Evolutionary conservation across 2,888 invertebrate species (phyloP), one percentile per base, ranked within the genome.

Genomic region (Augiades crinisus): DNA sequence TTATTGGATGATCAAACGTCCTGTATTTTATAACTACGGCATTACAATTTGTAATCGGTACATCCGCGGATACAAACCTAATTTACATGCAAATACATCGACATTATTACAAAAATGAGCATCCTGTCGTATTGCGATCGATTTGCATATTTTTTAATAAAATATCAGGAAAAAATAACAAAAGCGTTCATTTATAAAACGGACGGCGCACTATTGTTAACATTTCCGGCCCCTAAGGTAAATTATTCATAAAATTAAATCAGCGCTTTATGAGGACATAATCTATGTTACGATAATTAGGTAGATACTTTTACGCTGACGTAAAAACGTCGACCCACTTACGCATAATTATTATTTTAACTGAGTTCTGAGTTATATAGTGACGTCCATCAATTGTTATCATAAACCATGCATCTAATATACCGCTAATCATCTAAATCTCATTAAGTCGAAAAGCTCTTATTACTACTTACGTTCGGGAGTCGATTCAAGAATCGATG

Each of bases 81-180:
- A 88, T 88, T 88, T 82, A 86, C 81, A 89, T 88, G 86, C 80
- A 81, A 87, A 88, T 87, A 81, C 78, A 70, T 75, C 68, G 74
- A 69, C 79, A 77, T 81, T 81, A 84, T 81, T 79, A 85, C 81
- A 72, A 85, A 88, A 87, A 84, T 78, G 82, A 78, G 71, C 87
- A 84, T 88, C 89, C 88, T 83, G 86, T 73, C 72, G 69, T 69
- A 63, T 58, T 67, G 67, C 79, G 72, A 86, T 88, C 78, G 87
- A 89, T 89, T 88, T 85, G 88, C 89, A 89, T 89, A 87, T 88
- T 87, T 88, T 82, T 87, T 86, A 78, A 82, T 85, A 83, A 85
- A 78, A 83, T 84, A 63, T 78, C 78, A 71, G 71, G 70, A 73
- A 77, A 77, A 44, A 76, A 77, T 72, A 82, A 86, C 86, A 86